These are phyloP conservation scores for Trachelus troglodyta DNA, from an alignment of 2,888 invertebrate species.

Conservation along the genomic window DNA sequence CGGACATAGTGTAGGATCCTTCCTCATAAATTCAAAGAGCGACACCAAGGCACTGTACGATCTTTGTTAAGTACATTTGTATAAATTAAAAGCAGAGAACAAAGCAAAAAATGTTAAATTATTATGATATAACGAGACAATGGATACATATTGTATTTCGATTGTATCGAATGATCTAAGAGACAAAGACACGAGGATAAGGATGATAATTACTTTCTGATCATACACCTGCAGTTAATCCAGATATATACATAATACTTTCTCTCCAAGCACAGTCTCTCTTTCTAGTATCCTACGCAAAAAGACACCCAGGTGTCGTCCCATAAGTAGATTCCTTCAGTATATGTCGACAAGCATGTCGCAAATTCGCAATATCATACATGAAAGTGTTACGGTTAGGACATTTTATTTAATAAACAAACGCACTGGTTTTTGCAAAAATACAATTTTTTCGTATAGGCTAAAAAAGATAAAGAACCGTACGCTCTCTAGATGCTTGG, in stretches of 20 bases:
- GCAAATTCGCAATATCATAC: not conserved
- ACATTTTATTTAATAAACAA: slow-evolving; percentile 40
- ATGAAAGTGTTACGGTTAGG: slow-evolving; percentile 22
- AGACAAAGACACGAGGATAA: not conserved
- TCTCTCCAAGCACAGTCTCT: not conserved
- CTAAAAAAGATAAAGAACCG: not conserved
- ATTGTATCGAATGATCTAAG: not conserved
- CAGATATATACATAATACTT: not conserved
- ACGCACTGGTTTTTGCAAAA: slow-evolving; percentile 51
- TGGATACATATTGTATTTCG: not conserved
- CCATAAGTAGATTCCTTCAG: not conserved
- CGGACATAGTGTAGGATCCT: slow-evolving; percentile 34
- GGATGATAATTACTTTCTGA: not conserved
- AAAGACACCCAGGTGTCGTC: not conserved
- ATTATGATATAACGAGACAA: slow-evolving; percentile 11
- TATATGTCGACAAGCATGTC: not conserved
- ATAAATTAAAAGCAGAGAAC: not conserved
- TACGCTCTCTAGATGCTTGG: not conserved
- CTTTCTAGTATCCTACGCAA: not conserved
- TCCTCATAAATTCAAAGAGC: not conserved
- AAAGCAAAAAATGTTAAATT: slow-evolving; percentile 11
- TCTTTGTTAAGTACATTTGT: slow-evolving; percentile 11
- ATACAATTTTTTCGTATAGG: slow-evolving; percentile 42
- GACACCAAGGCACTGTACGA: slow-evolving; percentile 9
- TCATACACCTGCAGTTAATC: not conserved